phyloP scores from a whole-genome alignment of 2,113 vertebrate species.

The Amphilophus citrinellus region DNA sequence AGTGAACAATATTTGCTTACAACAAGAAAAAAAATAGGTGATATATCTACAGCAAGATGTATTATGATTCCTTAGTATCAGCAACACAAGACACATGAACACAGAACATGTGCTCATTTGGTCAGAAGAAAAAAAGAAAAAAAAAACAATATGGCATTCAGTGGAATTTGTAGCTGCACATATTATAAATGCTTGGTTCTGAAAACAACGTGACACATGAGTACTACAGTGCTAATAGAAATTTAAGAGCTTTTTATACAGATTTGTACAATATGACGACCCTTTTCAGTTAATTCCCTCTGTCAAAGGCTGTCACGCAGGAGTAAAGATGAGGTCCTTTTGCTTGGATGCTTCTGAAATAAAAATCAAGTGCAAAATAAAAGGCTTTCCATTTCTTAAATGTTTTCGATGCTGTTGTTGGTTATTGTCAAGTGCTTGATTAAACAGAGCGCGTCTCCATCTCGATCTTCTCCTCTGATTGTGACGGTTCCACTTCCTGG shows the following conservation, averaged over 20 bases:
- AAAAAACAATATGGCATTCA: constrained; percentile 68
- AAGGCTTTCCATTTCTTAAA: constrained; percentile 66
- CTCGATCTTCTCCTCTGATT: constrained; percentile 96
- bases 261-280: constrained; percentile 74
- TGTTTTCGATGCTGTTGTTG: neutral
- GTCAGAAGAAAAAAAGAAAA: constrained; percentile 42
- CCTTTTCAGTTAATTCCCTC: constrained; percentile 58
- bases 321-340: constrained; percentile 66
- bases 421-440: constrained; percentile 35
- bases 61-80: constrained; percentile 61
- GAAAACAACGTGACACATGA: constrained; percentile 62
- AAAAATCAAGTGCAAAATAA: constrained; percentile 84
- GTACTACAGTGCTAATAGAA: constrained; percentile 75
- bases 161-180: constrained; percentile 75
- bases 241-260: constrained; percentile 72
- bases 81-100: constrained; percentile 57
- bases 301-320: constrained; percentile 60
- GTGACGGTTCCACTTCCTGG: constrained; percentile 83
- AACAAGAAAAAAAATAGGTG: constrained; percentile 52
- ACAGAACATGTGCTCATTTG: constrained; percentile 75
- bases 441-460: constrained; percentile 94
- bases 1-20: constrained; percentile 54
- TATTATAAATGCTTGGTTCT: constrained; percentile 71
- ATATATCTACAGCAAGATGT: constrained; percentile 70
- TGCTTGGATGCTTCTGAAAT: constrained; percentile 72